Evolutionary conservation across 1,140 invertebrate species (phyloP).

Genomic region (Papilio machaon): DNA sequence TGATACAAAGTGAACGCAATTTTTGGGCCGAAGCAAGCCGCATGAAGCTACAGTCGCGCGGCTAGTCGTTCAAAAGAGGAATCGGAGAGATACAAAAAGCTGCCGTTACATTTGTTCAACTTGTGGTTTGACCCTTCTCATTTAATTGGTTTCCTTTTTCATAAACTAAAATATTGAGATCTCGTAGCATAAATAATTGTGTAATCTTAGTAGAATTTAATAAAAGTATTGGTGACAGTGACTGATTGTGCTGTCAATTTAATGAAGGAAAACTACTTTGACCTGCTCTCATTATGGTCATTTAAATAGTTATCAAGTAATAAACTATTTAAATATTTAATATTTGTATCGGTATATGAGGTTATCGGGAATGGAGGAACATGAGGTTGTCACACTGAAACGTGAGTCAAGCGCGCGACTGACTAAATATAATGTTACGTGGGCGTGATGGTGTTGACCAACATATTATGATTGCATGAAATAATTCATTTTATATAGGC

Average conservation of each 20-base stretch:
- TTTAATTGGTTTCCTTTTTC: neutral
- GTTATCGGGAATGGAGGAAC: constrained; percentile 1
- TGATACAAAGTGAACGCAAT: no score
- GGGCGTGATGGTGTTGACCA: constrained; percentile 3
- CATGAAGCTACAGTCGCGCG: no score
- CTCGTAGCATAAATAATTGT: neutral
- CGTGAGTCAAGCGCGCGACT: constrained; percentile 9
- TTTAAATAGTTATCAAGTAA: constrained; percentile 13
- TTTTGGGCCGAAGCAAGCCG: no score
- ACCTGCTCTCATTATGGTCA: neutral
- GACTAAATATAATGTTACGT: constrained; percentile 21
- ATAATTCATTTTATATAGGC: neutral
- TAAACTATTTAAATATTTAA: neutral
- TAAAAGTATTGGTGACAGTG: neutral
- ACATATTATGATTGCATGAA: constrained; percentile 10
- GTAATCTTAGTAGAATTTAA: neutral
- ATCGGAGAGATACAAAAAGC: no score
- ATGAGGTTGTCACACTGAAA: constrained; percentile 7
- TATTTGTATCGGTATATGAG: constrained; percentile 19
- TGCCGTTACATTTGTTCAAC: no score
- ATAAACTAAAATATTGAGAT: neutral
- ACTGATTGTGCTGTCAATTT: constrained; percentile 4
- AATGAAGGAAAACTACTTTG: neutral
- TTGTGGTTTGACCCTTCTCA: no score
- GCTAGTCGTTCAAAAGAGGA: no score